These are phyloP conservation scores for Corvus moneduloides DNA, from an alignment of 2,113 vertebrate genomes.

Conservation along the genomic window DNA sequence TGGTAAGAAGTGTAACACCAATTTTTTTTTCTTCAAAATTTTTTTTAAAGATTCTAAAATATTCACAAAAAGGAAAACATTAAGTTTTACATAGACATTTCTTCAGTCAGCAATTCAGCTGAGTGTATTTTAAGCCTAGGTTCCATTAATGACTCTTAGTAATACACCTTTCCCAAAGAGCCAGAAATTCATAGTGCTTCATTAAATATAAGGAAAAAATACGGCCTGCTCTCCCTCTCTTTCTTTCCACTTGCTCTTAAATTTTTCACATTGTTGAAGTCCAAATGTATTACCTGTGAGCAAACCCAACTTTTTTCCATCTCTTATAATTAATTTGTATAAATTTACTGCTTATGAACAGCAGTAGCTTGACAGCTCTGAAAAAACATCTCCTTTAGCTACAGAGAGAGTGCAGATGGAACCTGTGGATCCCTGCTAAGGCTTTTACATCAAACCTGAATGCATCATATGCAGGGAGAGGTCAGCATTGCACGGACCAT, in stretches of 20 bases:
- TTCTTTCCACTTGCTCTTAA: constrained; percentile 19
- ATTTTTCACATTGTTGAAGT: constrained; percentile 49
- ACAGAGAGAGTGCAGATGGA: not conserved
- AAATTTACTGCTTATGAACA: constrained; percentile 25
- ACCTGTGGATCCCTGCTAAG: not conserved
- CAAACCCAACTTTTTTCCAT: constrained; percentile 19
- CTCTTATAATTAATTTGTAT: constrained; percentile 46
- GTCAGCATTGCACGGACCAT: not conserved
- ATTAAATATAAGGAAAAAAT: constrained; percentile 54
- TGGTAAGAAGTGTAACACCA: constrained; percentile 42
- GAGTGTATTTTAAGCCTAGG: constrained; percentile 44
- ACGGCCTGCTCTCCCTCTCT: not conserved
- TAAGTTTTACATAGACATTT: constrained; percentile 52
- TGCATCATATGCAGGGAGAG: not conserved
- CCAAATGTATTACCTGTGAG: constrained; percentile 21
- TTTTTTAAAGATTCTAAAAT: constrained; percentile 60
- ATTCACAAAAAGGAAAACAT: constrained; percentile 56
- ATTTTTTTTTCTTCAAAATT: not conserved
- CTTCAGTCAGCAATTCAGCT: constrained; percentile 38
- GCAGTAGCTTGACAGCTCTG: constrained; percentile 26
- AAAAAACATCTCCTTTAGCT: not conserved
- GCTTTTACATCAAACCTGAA: not conserved
- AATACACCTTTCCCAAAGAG: constrained; percentile 57
- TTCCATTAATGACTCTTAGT: constrained; percentile 64
- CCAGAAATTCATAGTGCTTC: constrained; percentile 43